Evolutionary conservation across 2,797 vertebrate genomes (phyloP), one percentile per base, ranked within the genome.

Genomic region (Sparus aurata): DNA sequence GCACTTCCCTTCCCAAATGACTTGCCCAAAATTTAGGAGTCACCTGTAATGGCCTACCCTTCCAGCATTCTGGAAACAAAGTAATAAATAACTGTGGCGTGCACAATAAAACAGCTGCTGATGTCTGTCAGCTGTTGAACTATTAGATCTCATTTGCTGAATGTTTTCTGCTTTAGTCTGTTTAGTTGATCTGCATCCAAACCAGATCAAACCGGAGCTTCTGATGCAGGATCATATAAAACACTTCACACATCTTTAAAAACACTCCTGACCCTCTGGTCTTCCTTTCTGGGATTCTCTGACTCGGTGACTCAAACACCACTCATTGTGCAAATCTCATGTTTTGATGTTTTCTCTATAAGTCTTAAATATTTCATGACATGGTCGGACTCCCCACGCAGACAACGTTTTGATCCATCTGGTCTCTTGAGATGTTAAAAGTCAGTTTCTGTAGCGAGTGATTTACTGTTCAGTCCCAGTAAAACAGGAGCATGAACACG

Each of bases 1-100:
- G 83, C 75, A 15, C 73, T 75, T 83, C 76, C 69, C n/a, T 71
- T 80, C 76, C 30, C 57, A 25, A 69, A 73, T 61, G 74, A 74
- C 62, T 71, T 22, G 30, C 38, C 64, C 27, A 74, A 85, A 81
- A 85, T 82, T 52, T 71, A 75, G 23, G 52, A 80, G 69, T 79
- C 75, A 79, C 63, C 77, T 71, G 62, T 73, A 67, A 75, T 58
- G 60, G n/a, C 55, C 17, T 16, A 38, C 53, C n/a, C 62, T 71
- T 43, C 53, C 52, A 45, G 22, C 22, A 12, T 54, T 27, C 11
- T 16, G 9, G 1, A 73, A 61, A 62, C 23, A 68, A 20, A 22
- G 13, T 15, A 27, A 75, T 38, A 67, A 72, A 34, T 47, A 54
- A 49, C 52, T 22, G 49, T 23, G 38, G 49, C 1, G 1, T 22